Evolutionary conservation across 2,888 invertebrate genomes (phyloP), one percentile per base, ranked within the genome.

Genomic region (Hypercompe scribonia): DNA sequence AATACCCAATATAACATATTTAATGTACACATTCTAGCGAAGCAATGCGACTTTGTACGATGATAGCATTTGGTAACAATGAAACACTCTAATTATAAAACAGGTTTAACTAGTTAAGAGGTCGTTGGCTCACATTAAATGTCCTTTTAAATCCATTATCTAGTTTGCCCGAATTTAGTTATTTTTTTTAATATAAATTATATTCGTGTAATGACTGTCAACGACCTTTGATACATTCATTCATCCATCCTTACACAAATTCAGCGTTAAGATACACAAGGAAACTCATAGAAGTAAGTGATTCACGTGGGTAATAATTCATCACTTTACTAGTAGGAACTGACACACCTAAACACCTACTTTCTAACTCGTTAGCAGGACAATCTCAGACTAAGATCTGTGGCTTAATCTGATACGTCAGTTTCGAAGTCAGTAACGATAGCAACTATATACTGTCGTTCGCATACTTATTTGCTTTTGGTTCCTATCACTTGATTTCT

Each of bases 51-150:
- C 54, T 54, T 39, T 13, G 21, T 31, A 28, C 24, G 58, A 31
- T 39, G 65, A 36, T 10, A 70, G 65, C n/a, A 54, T 15, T 65
- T 66, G 18, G 28, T 15, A 46, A 58, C 66, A 71, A 71, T 71
- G n/a, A 64, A 64, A 46, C 33, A 24, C 15, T 34, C 65, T 66
- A 65, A 64, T 64, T 46, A 64, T 70, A 24, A 71, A 65, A 65
- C 65, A 58, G 65, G 58, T 66, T 58, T 54, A 31, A 28, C 58
- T 65, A 66, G 71, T 46, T 34, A 66, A 61, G 18, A 71, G 54
- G 39, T 71, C 39, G 65, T 71, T 71, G 42, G 8, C 65, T 24
- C 13, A 58, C 36, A 65, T 58, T 65, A 34, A 50, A 65, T 39
- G 31, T 31, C 54, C 36, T 71, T 64, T 58, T 65, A 63, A 64